Percentiles rank a stretch among this genome's conserved stretches.
Conservation (phyloP, 2,888 invertebrate genomes). For the Hermaeophaga mercurialis region DNA sequence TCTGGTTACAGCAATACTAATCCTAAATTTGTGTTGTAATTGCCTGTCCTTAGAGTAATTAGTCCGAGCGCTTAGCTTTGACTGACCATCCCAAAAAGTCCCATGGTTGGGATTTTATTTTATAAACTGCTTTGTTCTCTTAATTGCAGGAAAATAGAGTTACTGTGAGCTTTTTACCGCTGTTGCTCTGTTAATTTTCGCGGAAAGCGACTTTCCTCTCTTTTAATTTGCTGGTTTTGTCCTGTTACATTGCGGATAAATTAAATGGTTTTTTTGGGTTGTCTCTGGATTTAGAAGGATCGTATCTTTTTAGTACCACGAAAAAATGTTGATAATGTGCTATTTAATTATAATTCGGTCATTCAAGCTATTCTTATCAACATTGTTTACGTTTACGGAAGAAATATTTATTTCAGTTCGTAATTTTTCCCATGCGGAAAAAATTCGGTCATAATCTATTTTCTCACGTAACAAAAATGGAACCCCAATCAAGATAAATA, state of each 20-base stretch:
- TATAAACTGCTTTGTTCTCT: slow-evolving; percentile 43
- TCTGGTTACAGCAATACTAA: background rate
- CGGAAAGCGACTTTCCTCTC: slow-evolving; percentile 30
- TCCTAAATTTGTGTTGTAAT: background rate
- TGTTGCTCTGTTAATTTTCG: slow-evolving; percentile 34
- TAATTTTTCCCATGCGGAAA: too few species aligned
- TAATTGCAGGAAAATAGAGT: slow-evolving; percentile 40
- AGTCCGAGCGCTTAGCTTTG: slow-evolving; percentile 41
- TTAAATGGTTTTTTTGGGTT: slow-evolving; percentile 19
- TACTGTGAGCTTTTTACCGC: slow-evolving; percentile 36
- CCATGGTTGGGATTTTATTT: slow-evolving; percentile 41
- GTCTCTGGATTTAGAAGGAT: background rate
- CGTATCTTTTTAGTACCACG: too few species aligned
- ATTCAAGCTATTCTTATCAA: too few species aligned
- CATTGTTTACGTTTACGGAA: too few species aligned
- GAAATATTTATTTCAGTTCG: too few species aligned
- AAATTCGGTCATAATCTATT: too few species aligned
- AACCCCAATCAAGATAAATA: background rate
- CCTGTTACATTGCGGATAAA: slow-evolving; percentile 27
- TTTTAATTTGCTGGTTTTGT: slow-evolving; percentile 21
- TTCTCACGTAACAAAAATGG: background rate
- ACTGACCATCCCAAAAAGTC: slow-evolving; percentile 32
- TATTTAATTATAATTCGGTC: too few species aligned
- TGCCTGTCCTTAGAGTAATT: slow-evolving; percentile 49
- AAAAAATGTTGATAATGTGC: too few species aligned